Percentiles rank a stretch among this genome's conserved stretches.
Conservation (phyloP, 2,113 vertebrate species). For the Ailuropoda melanoleuca region DNA sequence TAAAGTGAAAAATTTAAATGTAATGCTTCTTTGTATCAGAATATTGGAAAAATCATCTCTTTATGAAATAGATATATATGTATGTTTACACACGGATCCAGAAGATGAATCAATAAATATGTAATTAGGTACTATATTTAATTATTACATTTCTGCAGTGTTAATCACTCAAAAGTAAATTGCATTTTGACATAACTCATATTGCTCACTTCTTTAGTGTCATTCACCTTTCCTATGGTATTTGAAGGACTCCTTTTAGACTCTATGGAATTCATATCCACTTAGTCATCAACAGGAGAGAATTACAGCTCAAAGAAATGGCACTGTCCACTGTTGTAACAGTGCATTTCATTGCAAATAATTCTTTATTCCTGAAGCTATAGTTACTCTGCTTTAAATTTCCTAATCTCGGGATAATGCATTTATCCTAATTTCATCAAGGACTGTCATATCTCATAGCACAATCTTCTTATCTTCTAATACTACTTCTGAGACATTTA, state of each 20-base stretch:
- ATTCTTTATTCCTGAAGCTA: not conserved
- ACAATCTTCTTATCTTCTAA: not conserved
- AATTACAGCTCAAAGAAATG: constrained; percentile 43
- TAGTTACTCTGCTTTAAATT: constrained; percentile 53
- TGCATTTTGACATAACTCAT: not conserved
- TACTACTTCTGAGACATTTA: constrained; percentile 42
- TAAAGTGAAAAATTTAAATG: not conserved
- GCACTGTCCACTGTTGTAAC: constrained; percentile 6
- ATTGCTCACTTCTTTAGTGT: not conserved
- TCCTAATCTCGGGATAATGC: constrained; percentile 38
- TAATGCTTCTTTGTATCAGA: not conserved
- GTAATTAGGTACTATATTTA: not conserved
- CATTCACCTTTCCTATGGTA: not conserved
- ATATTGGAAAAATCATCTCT: not conserved
- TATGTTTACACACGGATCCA: not conserved
- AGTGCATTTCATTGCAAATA: constrained; percentile 55
- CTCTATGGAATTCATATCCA: not conserved
- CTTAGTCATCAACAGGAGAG: not conserved
- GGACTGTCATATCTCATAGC: not conserved
- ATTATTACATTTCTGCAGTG: not conserved
- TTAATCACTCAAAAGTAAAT: constrained; percentile 26
- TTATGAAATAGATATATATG: not conserved
- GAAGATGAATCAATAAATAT: not conserved
- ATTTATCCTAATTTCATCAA: constrained; percentile 45
- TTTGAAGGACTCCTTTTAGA: constrained; percentile 41